Percentiles rank a stretch among this genome's conserved stretches.
These are phyloP conservation scores for Ailuropoda melanoleuca DNA, from an alignment of 2,113 vertebrate species.

Conservation along the genomic window DNA sequence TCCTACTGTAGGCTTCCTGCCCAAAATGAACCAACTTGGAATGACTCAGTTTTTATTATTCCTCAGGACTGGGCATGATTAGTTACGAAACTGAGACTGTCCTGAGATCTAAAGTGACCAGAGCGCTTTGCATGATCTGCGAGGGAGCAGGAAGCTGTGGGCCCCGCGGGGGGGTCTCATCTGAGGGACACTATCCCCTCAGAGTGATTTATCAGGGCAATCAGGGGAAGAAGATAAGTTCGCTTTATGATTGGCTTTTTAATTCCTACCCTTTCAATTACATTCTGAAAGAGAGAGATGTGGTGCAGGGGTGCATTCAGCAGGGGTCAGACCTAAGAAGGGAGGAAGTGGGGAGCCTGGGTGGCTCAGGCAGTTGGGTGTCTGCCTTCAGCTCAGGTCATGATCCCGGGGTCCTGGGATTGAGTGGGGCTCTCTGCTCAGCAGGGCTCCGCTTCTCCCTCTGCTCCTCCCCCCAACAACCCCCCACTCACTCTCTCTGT, in stretches of 20 bases:
- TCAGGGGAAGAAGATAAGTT: neutral
- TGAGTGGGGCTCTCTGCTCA: neutral
- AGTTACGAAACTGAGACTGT: neutral
- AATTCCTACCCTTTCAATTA: neutral
- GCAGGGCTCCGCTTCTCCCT: neutral
- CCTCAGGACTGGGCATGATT: neutral
- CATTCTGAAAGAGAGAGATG: neutral
- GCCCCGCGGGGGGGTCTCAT: neutral
- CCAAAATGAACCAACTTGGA: neutral
- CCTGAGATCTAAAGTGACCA: neutral
- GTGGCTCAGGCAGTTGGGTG: neutral
- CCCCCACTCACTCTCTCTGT: neutral
- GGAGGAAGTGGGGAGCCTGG: neutral
- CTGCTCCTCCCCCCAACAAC: neutral
- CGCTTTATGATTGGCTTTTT: neutral
- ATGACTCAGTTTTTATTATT: neutral
- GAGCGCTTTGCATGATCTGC: neutral
- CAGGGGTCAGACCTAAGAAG: neutral
- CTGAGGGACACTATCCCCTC: neutral
- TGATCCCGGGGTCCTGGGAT: neutral
- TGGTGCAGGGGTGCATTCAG: rapidly evolving
- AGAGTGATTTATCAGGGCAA: neutral
- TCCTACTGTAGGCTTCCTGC: neutral
- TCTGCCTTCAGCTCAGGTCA: neutral
- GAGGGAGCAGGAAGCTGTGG: neutral